phyloP scores from a whole-genome alignment of 1,140 invertebrate species.

The Piezodorus guildinii region DNA sequence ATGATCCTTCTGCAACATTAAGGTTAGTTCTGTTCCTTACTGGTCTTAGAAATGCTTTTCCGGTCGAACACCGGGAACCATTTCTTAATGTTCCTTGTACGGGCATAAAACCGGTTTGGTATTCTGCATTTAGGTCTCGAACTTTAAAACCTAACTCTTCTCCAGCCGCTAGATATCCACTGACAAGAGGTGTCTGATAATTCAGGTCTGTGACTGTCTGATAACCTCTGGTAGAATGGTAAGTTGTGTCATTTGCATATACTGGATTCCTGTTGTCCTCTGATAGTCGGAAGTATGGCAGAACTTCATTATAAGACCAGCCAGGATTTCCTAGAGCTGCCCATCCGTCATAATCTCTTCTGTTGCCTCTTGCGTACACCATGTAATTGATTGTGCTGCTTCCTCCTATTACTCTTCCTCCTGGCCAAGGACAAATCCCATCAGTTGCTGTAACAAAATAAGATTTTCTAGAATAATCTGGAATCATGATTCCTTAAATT shows the following conservation, averaged over 20 bases:
- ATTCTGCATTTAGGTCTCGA: constrained; percentile 61
- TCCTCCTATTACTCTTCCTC: constrained; percentile 48
- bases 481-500: neutral
- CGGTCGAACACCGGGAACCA: constrained; percentile 53
- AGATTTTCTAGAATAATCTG: neutral
- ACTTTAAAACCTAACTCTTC: constrained; percentile 55
- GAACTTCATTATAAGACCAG: constrained; percentile 63
- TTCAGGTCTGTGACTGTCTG: constrained; percentile 50
- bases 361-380: constrained; percentile 48
- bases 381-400: constrained; percentile 48
- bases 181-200: constrained; percentile 45
- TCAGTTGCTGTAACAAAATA: constrained; percentile 26
- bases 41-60: constrained; percentile 41
- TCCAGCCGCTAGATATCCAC: constrained; percentile 53
- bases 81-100: constrained; percentile 54
- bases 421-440: constrained; percentile 27
- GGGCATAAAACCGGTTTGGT: constrained; percentile 56
- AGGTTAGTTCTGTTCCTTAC: constrained; percentile 34
- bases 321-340: constrained; percentile 36
- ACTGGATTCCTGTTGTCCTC: constrained; percentile 55
- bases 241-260: constrained; percentile 41
- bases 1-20: constrained; percentile 36
- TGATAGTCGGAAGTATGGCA: constrained; percentile 69
- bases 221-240: constrained; percentile 56
- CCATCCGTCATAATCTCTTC: constrained; percentile 46